Percentiles rank a stretch among this genome's conserved stretches.
These are phyloP conservation scores for Megaceryle alcyon DNA, from an alignment of 2,797 vertebrate genomes.

Conservation along the genomic window DNA sequence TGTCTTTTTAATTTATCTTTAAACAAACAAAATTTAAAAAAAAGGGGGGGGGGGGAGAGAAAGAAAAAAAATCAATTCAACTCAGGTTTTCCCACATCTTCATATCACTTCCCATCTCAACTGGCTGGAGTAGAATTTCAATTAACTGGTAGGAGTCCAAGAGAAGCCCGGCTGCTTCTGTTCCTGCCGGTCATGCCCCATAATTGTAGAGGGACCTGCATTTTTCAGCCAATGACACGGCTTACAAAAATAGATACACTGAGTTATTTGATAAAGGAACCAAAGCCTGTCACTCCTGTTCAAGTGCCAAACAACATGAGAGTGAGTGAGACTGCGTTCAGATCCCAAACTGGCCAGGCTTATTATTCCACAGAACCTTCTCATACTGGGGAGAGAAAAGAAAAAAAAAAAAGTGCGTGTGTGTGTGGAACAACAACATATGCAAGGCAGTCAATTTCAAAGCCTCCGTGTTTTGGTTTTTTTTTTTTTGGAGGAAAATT, in stretches of 20 bases:
- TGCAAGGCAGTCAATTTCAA: not conserved
- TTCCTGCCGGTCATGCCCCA: slow-evolving; percentile 70
- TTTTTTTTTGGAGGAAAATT: not conserved
- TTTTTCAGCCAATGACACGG: slow-evolving; percentile 77
- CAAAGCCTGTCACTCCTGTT: slow-evolving; percentile 69
- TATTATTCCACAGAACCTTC: slow-evolving; percentile 23
- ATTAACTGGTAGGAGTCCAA: slow-evolving; percentile 68
- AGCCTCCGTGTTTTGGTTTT: not conserved
- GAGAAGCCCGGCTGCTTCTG: slow-evolving; percentile 58
- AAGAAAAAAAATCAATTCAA: slow-evolving; percentile 70
- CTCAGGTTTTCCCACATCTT: slow-evolving; percentile 76
- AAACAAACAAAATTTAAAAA: not conserved
- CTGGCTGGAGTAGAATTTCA: slow-evolving; percentile 73
- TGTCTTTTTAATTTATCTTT: slow-evolving; percentile 45
- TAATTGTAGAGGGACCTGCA: slow-evolving; percentile 76
- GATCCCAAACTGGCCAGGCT: slow-evolving; percentile 29
- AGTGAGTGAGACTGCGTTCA: slow-evolving; percentile 49
- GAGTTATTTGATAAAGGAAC: slow-evolving; percentile 76
- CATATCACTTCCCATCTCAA: slow-evolving; percentile 76
- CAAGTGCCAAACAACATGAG: slow-evolving; percentile 70
- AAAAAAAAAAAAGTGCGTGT: no score
- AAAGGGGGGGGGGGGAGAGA: not conserved
- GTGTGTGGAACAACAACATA: not conserved
- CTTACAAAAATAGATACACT: slow-evolving; percentile 76
- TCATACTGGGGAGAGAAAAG: not conserved